Conservation (phyloP, 2,888 invertebrate species). For the Theretra japonica region DNA sequence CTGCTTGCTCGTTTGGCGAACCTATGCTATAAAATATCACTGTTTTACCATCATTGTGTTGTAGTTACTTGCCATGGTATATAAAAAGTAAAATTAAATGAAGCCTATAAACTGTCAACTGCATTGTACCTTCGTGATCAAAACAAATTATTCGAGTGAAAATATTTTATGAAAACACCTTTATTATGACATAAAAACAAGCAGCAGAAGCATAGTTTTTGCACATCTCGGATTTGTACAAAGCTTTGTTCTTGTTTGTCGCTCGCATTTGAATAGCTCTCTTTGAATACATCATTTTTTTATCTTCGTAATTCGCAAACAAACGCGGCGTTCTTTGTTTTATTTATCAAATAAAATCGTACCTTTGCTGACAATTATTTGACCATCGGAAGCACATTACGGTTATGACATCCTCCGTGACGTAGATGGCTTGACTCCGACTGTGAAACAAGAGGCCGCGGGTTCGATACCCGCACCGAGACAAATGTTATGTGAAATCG, state of each 20-base stretch:
- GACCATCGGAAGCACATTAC: too few relatives aligned
- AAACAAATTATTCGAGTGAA: not conserved
- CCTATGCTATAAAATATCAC: too few relatives aligned
- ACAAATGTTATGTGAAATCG: too few relatives aligned
- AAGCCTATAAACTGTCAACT: not conserved
- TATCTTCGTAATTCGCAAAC: conserved; percentile 35
- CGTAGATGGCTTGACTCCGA: too few relatives aligned
- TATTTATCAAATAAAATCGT: conserved; percentile 19
- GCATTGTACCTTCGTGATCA: not conserved
- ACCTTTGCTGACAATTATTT: not conserved
- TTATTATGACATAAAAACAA: not conserved
- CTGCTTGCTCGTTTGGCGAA: too few relatives aligned
- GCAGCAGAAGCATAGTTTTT: not conserved
- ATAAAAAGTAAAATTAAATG: not conserved
- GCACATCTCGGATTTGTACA: conserved; percentile 38
- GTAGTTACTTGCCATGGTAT: too few relatives aligned
- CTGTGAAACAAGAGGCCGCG: too few relatives aligned
- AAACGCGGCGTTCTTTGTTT: conserved; percentile 34
- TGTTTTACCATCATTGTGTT: too few relatives aligned
- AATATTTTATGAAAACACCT: not conserved
- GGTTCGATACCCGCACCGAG: too few relatives aligned
- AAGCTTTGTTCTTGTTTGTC: conserved; percentile 39
- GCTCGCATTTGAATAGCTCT: conserved; percentile 40
- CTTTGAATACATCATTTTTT: conserved; percentile 34
- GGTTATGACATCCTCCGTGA: too few relatives aligned